Evolutionary conservation across 2,113 vertebrate species (phyloP), one percentile per base, ranked within the genome.

Genomic region (Chamaea fasciata): DNA sequence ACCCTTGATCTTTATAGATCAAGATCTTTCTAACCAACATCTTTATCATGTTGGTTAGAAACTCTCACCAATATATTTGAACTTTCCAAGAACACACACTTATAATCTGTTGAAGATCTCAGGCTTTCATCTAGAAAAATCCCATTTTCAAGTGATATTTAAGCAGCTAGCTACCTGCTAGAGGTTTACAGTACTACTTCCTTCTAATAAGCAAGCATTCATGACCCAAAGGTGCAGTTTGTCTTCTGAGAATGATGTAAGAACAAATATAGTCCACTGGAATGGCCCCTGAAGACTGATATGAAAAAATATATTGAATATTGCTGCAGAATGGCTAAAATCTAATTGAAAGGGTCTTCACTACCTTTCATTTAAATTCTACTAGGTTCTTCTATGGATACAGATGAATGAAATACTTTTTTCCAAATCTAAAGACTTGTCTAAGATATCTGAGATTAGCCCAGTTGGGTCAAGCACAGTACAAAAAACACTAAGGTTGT

Each of bases 181-280:
- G 60, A 86, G 44, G 57, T 69, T 95, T 90, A 81, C 33, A 41
- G 26, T 21, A 41, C 75, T 64, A 57, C 87, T 92, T 92, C 52
- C 55, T 59, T 83, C 41, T 90, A 83, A 87, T 69, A 94, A 94
- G 56, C 57, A 83, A 95, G 41, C 22, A 46, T 95, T 94, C 92
- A 88, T 89, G 78, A 89, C 65, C 50, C 83, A 84, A 47, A 96
- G 55, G 85, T 88, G 52, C 23, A 71, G 67, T 71, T 96, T 93
- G 49, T 89, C 90, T 97, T 95, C 71, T 93, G 83, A 92, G 81
- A 94, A 88, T 65, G 64, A 74, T 85, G 12, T 49, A 75, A 33
- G 33, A 68, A 14, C n/a, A 92, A 59, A 62, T 56, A 85, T 28
- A 76, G 57, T 46, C 35, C 52, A 39, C 55, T 92, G 37, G 33